Percentiles rank a stretch among this genome's conserved stretches.
These are phyloP conservation scores for Sinocyclocheilus anophthalmus DNA, from an alignment of 2,113 vertebrate species.

Conservation along the genomic window DNA sequence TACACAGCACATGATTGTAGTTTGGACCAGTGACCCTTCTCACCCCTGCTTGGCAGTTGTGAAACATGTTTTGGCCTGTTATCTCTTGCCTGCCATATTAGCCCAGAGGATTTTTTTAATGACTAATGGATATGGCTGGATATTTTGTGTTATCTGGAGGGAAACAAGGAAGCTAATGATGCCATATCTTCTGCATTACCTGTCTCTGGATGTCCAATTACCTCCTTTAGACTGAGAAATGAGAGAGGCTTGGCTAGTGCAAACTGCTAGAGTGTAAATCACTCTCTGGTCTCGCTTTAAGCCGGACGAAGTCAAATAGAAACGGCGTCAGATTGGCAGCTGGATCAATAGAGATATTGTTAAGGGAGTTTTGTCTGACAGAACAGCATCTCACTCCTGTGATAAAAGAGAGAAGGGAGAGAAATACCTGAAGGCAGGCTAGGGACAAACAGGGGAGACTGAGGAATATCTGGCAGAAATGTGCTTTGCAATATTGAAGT, in stretches of 20 bases:
- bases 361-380: conserved; percentile 49
- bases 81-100: conserved; percentile 16
- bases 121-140: conserved; percentile 44
- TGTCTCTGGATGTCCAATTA: conserved; percentile 54
- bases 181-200: conserved; percentile 46
- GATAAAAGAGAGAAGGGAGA: conserved; percentile 37
- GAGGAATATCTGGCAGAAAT: conserved; percentile 11
- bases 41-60: neutral
- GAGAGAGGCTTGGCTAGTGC: neutral
- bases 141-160: conserved; percentile 47
- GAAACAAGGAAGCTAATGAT: conserved; percentile 46
- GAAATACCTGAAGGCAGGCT: conserved; percentile 16
- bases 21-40: conserved; percentile 16
- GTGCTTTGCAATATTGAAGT: neutral
- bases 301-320: conserved; percentile 36
- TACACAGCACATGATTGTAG: neutral
- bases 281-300: conserved; percentile 40
- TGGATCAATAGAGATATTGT: conserved; percentile 59
- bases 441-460: conserved; percentile 3
- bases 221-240: conserved; percentile 29
- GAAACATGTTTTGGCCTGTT: neutral
- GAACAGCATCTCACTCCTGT: conserved; percentile 31
- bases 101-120: conserved; percentile 46
- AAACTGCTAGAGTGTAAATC: conserved; percentile 52
- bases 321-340: conserved; percentile 24